Evolutionary conservation across 1,140 invertebrate species (phyloP).

Genomic region (Zaprionus ghesquierei): DNA sequence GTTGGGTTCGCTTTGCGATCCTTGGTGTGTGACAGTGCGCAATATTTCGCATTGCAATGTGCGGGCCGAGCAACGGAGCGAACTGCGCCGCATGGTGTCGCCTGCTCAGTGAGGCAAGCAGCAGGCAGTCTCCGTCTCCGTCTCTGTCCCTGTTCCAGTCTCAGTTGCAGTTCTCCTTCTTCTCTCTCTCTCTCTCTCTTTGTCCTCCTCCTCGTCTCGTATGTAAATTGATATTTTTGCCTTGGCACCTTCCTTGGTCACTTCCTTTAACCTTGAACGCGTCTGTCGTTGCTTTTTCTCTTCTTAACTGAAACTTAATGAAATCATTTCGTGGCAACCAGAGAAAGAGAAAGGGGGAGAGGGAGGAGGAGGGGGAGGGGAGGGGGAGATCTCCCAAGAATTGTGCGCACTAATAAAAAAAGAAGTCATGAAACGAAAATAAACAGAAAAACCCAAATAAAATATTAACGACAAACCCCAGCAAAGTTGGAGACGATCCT

Average conservation of each 20-base stretch:
- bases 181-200: background rate
- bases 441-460: constrained; percentile 52
- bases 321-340: constrained; percentile 61
- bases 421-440: constrained; percentile 6
- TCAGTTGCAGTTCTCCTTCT: background rate
- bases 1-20: constrained; percentile 3
- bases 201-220: constrained; percentile 14
- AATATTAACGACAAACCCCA: constrained; percentile 64
- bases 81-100: constrained; percentile 63
- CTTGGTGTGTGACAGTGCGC: constrained; percentile 66
- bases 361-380: background rate
- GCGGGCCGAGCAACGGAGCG: constrained; percentile 45
- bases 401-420: constrained; percentile 20
- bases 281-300: constrained; percentile 43
- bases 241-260: constrained; percentile 55
- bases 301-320: constrained; percentile 70
- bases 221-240: constrained; percentile 77
- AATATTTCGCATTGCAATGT: constrained; percentile 77
- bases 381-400: constrained; percentile 36
- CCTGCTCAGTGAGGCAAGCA: constrained; percentile 30
- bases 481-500: constrained; percentile 7
- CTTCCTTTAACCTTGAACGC: constrained; percentile 72
- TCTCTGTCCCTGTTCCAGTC: background rate
- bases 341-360: background rate
- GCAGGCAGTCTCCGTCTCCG: background rate